phyloP scores from a whole-genome alignment of 1,140 invertebrate species.

The Microvelia longipes region DNA sequence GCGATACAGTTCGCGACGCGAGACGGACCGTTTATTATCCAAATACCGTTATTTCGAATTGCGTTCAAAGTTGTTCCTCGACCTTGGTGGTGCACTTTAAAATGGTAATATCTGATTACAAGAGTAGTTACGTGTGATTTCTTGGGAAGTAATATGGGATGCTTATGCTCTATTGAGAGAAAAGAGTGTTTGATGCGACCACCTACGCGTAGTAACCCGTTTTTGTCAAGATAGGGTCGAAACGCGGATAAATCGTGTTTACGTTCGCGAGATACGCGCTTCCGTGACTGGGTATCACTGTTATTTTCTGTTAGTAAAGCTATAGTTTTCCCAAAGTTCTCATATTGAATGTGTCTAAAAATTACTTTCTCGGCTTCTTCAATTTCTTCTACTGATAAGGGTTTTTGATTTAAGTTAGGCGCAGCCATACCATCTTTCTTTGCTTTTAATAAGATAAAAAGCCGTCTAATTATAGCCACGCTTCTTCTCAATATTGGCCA shows the following conservation, averaged over 20 bases:
- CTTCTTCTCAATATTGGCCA: background rate
- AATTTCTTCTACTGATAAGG: background rate
- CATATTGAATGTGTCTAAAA: background rate
- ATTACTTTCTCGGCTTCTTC: background rate
- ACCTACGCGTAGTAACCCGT: background rate
- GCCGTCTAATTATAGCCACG: background rate
- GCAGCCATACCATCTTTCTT: background rate
- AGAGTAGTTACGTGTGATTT: background rate
- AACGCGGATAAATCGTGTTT: background rate
- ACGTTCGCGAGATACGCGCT: background rate
- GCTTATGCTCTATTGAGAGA: background rate
- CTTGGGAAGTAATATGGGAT: background rate
- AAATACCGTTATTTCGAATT: background rate
- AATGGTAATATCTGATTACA: background rate
- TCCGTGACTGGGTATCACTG: background rate
- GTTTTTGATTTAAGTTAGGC: background rate
- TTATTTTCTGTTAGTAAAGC: background rate
- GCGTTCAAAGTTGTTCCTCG: background rate
- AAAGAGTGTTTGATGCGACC: background rate
- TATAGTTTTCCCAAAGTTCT: background rate
- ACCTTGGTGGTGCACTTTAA: background rate
- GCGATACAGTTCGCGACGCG: background rate
- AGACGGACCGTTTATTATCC: background rate
- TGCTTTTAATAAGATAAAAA: background rate
- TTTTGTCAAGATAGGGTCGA: background rate